These are phyloP conservation scores for Lichenostomus cassidix DNA, from an alignment of 2,113 vertebrate species.

Conservation along the genomic window DNA sequence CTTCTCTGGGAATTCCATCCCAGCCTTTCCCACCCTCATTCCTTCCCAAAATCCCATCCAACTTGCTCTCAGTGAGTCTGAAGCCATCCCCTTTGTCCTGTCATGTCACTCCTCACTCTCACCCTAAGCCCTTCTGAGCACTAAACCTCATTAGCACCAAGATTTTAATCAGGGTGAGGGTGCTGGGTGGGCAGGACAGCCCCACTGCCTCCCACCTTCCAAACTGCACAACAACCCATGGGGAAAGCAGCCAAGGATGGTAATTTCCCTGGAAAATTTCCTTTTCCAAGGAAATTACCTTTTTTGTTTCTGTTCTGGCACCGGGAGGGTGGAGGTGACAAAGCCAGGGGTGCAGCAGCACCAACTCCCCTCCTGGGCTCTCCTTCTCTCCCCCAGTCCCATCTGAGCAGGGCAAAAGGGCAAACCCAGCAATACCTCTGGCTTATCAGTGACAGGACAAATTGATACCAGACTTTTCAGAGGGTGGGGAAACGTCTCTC, in stretches of 20 bases:
- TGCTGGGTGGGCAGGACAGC: not conserved
- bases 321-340: not conserved
- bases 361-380: accelerated
- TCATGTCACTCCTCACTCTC: not conserved
- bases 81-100: not conserved
- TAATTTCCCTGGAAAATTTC: not conserved
- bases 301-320: not conserved
- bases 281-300: not conserved
- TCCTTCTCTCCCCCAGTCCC: not conserved
- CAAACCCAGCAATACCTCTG: constrained; percentile 58
- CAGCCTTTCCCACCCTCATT: not conserved
- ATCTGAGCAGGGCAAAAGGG: not conserved
- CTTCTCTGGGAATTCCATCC: not conserved
- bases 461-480: constrained; percentile 61
- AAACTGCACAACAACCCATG: accelerated
- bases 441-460: constrained; percentile 63
- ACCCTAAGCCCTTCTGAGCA: not conserved
- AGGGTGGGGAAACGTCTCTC: constrained; percentile 65
- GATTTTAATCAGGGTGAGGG: not conserved
- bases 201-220: accelerated
- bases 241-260: not conserved
- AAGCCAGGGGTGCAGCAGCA: not conserved
- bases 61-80: not conserved
- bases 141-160: not conserved
- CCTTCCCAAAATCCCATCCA: not conserved